Conservation (phyloP, 1,140 invertebrate genomes). For the Drosophila willistoni region DNA sequence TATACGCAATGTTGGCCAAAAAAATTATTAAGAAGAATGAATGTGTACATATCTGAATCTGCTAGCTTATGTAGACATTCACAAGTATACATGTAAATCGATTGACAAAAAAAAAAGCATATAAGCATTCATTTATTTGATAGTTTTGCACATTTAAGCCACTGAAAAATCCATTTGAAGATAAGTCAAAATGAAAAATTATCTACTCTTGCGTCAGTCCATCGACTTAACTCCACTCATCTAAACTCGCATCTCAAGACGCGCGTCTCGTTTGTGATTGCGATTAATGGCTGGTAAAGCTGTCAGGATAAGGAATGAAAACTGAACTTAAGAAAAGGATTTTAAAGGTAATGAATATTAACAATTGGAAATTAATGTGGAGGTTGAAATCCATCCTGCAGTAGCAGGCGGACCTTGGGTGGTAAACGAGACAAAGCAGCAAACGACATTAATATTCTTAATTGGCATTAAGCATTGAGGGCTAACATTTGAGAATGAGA, state of each 20-base stretch:
- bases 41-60: no score
- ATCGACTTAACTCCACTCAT: neutral
- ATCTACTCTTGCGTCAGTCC: constrained; percentile 43
- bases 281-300: constrained; percentile 60
- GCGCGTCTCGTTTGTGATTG: constrained; percentile 56
- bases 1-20: no score
- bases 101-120: neutral
- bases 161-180: constrained; percentile 55
- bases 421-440: constrained; percentile 53
- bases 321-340: constrained; percentile 60
- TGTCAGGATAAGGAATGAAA: constrained; percentile 36
- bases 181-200: constrained; percentile 63
- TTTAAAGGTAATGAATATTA: constrained; percentile 74
- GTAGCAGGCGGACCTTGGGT: no score
- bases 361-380: constrained; percentile 41
- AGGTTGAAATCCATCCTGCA: constrained; percentile 20
- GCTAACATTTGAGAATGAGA: constrained; percentile 43
- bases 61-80: no score
- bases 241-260: neutral
- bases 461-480: constrained; percentile 71
- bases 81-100: neutral
- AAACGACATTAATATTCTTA: constrained; percentile 77
- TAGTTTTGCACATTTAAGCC: constrained; percentile 39
- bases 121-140: neutral
- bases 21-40: no score